A percentile compares a stretch with the other conserved stretches of the same genome.
These are phyloP conservation scores for Donacobius atricapilla DNA, from an alignment of 2,113 vertebrate species.

Conservation along the genomic window DNA sequence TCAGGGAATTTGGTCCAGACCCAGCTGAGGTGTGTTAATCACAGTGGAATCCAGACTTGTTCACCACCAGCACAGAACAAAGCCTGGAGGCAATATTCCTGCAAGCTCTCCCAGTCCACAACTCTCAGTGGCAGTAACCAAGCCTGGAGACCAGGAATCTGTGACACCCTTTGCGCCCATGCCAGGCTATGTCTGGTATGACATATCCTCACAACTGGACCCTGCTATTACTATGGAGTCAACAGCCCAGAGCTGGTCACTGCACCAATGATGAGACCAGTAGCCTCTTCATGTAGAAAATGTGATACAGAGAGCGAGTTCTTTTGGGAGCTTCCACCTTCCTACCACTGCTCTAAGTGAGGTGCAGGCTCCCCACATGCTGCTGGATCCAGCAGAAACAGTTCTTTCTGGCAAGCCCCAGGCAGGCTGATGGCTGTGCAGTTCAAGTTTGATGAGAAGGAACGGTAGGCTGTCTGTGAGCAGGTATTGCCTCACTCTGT, in stretches of 20 bases:
- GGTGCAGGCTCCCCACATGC: background rate
- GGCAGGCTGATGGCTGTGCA: background rate
- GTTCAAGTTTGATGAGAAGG: background rate
- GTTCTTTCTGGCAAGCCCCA: background rate
- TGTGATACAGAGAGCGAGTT: background rate
- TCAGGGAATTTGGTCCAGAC: background rate
- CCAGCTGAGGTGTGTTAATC: background rate
- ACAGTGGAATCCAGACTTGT: background rate
- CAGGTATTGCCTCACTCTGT: background rate
- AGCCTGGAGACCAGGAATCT: background rate
- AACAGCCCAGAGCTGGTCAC: background rate
- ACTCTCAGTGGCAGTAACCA: background rate
- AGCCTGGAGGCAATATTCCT: background rate
- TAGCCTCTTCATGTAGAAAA: background rate
- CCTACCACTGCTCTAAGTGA: background rate
- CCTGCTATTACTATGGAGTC: background rate
- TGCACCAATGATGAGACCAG: background rate
- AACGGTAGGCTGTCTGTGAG: background rate
- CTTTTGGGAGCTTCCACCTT: background rate
- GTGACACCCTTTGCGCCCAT: background rate
- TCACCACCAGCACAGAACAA: background rate
- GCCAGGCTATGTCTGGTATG: background rate
- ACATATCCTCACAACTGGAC: background rate
- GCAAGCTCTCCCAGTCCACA: background rate
- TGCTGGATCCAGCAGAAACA: background rate